Percentiles rank a stretch among this genome's conserved stretches.
Conservation (phyloP, 2,113 vertebrate genomes). For the Centropus bengalensis region DNA sequence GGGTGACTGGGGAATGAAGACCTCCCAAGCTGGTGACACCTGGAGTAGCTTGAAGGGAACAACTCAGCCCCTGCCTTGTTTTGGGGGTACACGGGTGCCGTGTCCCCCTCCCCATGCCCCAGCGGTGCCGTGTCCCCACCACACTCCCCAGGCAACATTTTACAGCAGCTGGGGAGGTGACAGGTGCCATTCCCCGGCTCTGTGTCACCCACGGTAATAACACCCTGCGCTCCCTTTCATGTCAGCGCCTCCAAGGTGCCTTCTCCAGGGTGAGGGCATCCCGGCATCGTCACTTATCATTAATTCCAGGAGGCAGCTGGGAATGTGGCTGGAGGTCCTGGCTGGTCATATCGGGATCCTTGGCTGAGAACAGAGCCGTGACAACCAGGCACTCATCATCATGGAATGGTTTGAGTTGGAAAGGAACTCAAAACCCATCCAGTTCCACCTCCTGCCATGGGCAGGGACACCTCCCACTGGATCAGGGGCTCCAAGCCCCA, state of each 20-base stretch:
- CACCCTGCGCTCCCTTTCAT: slow-evolving; percentile 35
- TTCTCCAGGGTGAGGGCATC: not conserved
- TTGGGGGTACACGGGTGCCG: rapidly evolving
- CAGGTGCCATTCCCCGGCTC: slow-evolving; percentile 29
- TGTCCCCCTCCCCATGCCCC: not conserved
- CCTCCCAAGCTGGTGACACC: not conserved
- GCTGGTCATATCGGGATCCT: rapidly evolving
- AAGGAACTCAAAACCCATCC: too few relatives aligned
- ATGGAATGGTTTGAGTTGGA: too few relatives aligned
- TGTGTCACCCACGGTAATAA: slow-evolving; percentile 47
- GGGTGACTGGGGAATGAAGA: not conserved
- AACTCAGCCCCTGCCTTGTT: rapidly evolving
- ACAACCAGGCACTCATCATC: not conserved
- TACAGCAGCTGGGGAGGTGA: not conserved
- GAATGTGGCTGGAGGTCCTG: not conserved
- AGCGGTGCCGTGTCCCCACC: not conserved
- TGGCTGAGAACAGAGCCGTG: not conserved
- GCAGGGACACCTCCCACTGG: too few relatives aligned
- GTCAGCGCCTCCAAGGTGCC: not conserved
- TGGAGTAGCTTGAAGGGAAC: not conserved
- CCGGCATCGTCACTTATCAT: rapidly evolving
- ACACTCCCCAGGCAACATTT: not conserved
- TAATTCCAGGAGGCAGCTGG: not conserved
- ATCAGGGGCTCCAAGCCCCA: too few relatives aligned
- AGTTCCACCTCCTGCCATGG: too few relatives aligned